phyloP scores from a whole-genome alignment of 2,888 invertebrate species.

The Ethmia dodecea region DNA sequence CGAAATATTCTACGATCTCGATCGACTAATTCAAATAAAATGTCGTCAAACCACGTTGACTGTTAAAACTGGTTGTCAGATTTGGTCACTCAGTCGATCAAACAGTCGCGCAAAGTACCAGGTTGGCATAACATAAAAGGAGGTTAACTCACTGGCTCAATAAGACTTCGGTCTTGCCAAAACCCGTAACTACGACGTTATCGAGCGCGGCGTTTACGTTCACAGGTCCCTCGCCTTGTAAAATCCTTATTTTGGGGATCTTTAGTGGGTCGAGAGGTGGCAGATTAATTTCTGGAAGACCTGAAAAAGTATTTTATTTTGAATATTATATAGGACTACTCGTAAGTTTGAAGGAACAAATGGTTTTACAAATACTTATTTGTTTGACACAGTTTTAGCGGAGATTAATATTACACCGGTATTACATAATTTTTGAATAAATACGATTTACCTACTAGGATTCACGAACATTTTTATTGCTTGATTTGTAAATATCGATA shows the following conservation, averaged over 20 bases:
- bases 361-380: too few relatives aligned
- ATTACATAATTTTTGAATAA: too few relatives aligned
- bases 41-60: too few relatives aligned
- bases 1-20: too few relatives aligned
- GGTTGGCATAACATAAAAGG: constrained; percentile 29
- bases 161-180: constrained; percentile 79
- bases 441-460: too few relatives aligned
- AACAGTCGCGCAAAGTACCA: constrained; percentile 51
- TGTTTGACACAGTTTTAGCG: too few relatives aligned
- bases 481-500: constrained; percentile 5
- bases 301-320: too few relatives aligned
- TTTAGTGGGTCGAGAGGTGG: constrained; percentile 81
- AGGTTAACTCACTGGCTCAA: constrained; percentile 78
- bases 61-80: too few relatives aligned
- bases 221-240: constrained; percentile 83
- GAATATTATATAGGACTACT: too few relatives aligned
- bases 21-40: too few relatives aligned
- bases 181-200: constrained; percentile 80
- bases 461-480: not conserved
- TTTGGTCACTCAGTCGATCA: constrained; percentile 51
- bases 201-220: constrained; percentile 83
- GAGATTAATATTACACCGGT: too few relatives aligned
- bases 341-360: too few relatives aligned
- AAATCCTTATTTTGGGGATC: constrained; percentile 80
- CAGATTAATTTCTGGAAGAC: constrained; percentile 77